These are phyloP conservation scores for Vulpes ferrilata DNA, from an alignment of 2,113 vertebrate genomes.

Conservation along the genomic window DNA sequence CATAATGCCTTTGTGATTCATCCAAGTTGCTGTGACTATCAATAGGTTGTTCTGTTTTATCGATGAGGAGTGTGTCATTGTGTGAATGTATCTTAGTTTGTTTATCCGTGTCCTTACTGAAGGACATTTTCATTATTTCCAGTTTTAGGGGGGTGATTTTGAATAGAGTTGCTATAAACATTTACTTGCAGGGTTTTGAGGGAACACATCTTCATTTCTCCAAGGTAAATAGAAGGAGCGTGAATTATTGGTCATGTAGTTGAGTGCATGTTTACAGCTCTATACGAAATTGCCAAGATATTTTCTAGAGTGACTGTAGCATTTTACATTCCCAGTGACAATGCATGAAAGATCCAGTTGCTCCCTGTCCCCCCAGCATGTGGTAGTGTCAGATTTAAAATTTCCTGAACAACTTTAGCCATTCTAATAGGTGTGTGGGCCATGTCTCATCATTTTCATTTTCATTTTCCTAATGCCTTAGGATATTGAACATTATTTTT, in stretches of 20 bases:
- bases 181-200: not conserved
- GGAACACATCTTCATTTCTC: not conserved
- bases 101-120: not conserved
- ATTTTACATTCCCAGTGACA: not conserved
- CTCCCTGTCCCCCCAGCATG: not conserved
- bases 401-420: not conserved
- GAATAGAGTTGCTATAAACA: not conserved
- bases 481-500: not conserved
- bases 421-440: not conserved
- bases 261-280: not conserved
- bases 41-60: not conserved
- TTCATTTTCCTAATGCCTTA: slow-evolving; percentile 5
- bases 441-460: not conserved
- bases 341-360: not conserved
- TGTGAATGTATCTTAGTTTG: rapidly evolving
- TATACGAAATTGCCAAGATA: not conserved
- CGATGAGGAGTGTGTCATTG: too few relatives aligned
- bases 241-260: not conserved
- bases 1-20: not conserved
- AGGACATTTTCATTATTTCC: not conserved
- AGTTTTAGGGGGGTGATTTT: not conserved
- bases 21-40: not conserved
- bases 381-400: not conserved
- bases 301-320: not conserved
- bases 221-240: not conserved